phyloP scores from a whole-genome alignment of 2,888 invertebrate genomes.

The Campoplex capitator region DNA sequence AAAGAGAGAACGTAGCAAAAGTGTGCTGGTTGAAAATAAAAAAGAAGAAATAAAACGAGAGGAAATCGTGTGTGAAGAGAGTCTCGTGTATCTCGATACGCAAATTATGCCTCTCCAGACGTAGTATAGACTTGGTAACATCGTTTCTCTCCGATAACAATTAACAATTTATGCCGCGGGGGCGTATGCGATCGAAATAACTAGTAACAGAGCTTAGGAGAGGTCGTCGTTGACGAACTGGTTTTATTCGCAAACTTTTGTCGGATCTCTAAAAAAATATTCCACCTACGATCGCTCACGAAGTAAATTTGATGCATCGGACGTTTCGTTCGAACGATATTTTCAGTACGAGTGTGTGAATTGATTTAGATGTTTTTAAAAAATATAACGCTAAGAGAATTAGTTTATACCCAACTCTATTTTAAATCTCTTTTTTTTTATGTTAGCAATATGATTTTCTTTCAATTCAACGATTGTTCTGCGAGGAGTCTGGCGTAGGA shows the following conservation, averaged over 20 bases:
- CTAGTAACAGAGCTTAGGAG: conserved; percentile 35
- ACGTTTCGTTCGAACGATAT: background rate
- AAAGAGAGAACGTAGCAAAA: conserved; percentile 29
- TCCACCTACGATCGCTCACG: conserved; percentile 24
- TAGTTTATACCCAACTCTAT: too few relatives aligned
- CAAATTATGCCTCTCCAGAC: conserved; percentile 53
- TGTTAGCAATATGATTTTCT: background rate
- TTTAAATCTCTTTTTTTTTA: background rate
- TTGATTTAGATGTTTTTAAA: too few relatives aligned
- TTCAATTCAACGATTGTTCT: background rate
- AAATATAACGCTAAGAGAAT: too few relatives aligned
- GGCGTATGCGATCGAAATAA: conserved; percentile 41
- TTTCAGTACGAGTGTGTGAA: background rate
- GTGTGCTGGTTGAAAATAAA: background rate
- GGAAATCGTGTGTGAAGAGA: background rate
- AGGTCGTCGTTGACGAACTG: conserved; percentile 53
- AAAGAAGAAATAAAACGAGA: conserved; percentile 7
- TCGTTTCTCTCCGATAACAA: conserved; percentile 59
- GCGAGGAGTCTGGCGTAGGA: too few relatives aligned
- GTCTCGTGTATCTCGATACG: conserved; percentile 52
- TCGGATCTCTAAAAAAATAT: conserved; percentile 3
- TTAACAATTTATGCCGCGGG: conserved; percentile 58
- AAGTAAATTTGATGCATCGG: background rate
- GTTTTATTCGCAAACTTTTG: conserved; percentile 31
- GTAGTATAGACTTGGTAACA: conserved; percentile 41